Evolutionary conservation across 2,113 vertebrate genomes (phyloP), one percentile per base, ranked within the genome.

Genomic region (Trogon surrucura): DNA sequence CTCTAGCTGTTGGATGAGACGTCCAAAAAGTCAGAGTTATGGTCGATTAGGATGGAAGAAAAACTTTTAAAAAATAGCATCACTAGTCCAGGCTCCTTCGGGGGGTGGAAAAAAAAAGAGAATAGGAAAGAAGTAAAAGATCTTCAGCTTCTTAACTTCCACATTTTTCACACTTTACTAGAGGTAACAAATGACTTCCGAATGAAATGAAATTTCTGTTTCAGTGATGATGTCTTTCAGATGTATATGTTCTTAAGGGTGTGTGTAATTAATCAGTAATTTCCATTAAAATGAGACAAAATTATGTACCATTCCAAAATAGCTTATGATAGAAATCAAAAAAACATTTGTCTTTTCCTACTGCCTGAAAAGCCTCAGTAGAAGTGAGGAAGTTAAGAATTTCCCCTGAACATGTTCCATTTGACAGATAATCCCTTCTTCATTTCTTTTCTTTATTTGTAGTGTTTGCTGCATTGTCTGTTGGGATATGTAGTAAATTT

Each of bases 301-400:
- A 27, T 90, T 9, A 51, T 25, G 36, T 73, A 62, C 66, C 23
- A 64, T 85, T 83, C 60, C 36, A 45, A 79, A 93, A 92, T 74
- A 88, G 85, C 30, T 85, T 60, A 73, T 21, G 30, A 67, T 60
- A 48, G 27, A 79, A 17, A 23, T 86, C 11, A 21, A 56, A 94
- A 97, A 93, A 48, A 30, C 44, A 36, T 56, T 89, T 91, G 25
- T 58, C 50, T 78, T 80, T 85, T 93, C 32, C n/a, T 73, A 2
- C 29, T 70, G 48, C 78, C 41, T 95, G 78, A 53, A 82, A 92
- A 94, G 84, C 32, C 66, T 90, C 27, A 50, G 91, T 96, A 93
- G 54, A 67, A 87, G 57, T 66, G 62, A 70, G 69, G n/a, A 23
- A 62, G 44, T 85, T 93, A 81, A 81, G 32, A 69, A 82, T 75